Evolutionary conservation across 2,797 vertebrate species (phyloP).

Genomic region (Lycodopsis pacificus): DNA sequence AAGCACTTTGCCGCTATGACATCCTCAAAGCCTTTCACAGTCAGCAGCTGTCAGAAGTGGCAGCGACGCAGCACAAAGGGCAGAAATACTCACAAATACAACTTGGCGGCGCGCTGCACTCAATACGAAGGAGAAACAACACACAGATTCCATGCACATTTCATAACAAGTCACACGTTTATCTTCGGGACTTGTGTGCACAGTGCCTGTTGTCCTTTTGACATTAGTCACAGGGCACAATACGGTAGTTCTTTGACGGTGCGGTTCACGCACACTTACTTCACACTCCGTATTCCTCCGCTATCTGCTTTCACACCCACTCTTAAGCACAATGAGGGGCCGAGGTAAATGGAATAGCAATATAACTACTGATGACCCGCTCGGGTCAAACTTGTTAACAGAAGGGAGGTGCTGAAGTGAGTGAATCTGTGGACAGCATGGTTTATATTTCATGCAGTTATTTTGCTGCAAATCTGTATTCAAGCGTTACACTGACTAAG

Average conservation of each 20-base stretch:
- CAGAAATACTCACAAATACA: slow-evolving; percentile 43
- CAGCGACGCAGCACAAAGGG: slow-evolving; percentile 51
- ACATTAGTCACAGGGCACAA: slow-evolving; percentile 14
- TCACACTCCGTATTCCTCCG: slow-evolving; percentile 1
- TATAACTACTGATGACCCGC: slow-evolving; percentile 61
- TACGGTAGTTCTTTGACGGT: slow-evolving; percentile 17
- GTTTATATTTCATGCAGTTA: slow-evolving; percentile 25
- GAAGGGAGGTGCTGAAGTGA: slow-evolving; percentile 35
- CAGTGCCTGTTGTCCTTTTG: not conserved
- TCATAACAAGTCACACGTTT: slow-evolving; percentile 20
- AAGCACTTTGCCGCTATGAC: slow-evolving; percentile 59
- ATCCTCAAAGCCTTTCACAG: slow-evolving; percentile 63
- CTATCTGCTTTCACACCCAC: slow-evolving; percentile 47
- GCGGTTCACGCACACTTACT: slow-evolving; percentile 12
- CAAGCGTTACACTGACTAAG: slow-evolving; percentile 49
- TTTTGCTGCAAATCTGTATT: slow-evolving; percentile 40
- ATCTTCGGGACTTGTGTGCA: not conserved
- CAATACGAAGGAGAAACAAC: not conserved
- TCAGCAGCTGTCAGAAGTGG: slow-evolving; percentile 67
- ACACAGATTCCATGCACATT: slow-evolving; percentile 31
- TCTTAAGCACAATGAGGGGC: slow-evolving; percentile 39
- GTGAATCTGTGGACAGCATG: slow-evolving; percentile 18
- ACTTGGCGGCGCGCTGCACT: slow-evolving; percentile 30
- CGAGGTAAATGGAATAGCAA: slow-evolving; percentile 52
- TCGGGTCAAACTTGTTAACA: slow-evolving; percentile 70